Conservation (phyloP, 2,888 invertebrate genomes). For the Drosophila paramelanica region DNA sequence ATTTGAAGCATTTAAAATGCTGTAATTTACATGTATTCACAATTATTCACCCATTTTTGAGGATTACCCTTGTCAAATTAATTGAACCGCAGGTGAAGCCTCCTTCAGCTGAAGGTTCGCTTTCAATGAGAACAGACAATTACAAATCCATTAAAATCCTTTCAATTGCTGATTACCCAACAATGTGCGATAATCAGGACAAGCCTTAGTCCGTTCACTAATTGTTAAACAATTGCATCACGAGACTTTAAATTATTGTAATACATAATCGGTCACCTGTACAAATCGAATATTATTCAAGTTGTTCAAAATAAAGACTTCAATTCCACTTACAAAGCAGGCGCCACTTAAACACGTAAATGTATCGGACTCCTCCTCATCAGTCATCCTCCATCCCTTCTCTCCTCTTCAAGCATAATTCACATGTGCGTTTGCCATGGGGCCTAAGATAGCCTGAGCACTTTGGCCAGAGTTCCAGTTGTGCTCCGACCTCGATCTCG, state of each 20-base stretch:
- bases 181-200: slow-evolving; percentile 2
- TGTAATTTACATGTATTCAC: slow-evolving; percentile 54
- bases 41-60: slow-evolving; percentile 39
- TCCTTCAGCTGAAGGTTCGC: slow-evolving; percentile 6
- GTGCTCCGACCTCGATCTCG: slow-evolving; percentile 59
- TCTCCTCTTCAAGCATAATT: slow-evolving; percentile 1
- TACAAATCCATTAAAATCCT: background rate
- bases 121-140: background rate
- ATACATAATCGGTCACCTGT: too few relatives aligned
- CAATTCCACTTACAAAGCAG: slow-evolving; percentile 22
- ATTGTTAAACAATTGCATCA: background rate
- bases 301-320: slow-evolving; percentile 3
- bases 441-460: slow-evolving; percentile 52
- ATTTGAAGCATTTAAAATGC: slow-evolving; percentile 47
- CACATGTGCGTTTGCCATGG: slow-evolving; percentile 62
- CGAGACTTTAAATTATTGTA: too few relatives aligned
- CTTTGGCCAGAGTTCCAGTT: slow-evolving; percentile 70
- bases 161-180: slow-evolving; percentile 13
- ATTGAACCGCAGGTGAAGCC: slow-evolving; percentile 39
- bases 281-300: background rate
- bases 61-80: slow-evolving; percentile 63
- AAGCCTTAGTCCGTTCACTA: background rate
- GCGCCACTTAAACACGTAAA: slow-evolving; percentile 17
- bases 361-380: slow-evolving; percentile 21
- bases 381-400: slow-evolving; percentile 19